A percentile compares a stretch with the other conserved stretches of the same genome.
phyloP scores from a whole-genome alignment of 1,140 invertebrate genomes.

The Oedothorax gibbosus region DNA sequence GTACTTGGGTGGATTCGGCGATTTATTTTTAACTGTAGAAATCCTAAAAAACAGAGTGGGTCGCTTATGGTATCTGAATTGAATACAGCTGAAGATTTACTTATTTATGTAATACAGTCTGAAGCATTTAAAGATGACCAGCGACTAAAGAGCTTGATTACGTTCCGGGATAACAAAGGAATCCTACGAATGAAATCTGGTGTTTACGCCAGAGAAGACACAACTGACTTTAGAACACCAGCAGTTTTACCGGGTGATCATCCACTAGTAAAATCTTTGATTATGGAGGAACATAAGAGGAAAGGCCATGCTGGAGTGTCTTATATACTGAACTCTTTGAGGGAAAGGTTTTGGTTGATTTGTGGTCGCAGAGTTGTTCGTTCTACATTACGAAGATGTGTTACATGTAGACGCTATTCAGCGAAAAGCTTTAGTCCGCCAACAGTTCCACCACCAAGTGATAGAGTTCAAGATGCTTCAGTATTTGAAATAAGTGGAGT shows the following conservation, averaged over 20 bases:
- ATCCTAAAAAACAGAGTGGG: not conserved
- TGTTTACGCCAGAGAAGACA: not conserved
- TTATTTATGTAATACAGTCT: not conserved
- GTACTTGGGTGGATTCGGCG: not conserved
- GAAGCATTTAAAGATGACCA: not conserved
- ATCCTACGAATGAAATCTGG: not conserved
- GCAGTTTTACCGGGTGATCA: not conserved
- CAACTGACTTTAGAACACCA: not conserved
- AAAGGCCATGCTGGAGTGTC: not conserved
- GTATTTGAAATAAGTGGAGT: conserved; percentile 14
- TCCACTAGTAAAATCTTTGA: not conserved
- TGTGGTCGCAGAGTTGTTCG: not conserved
- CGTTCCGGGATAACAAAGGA: not conserved
- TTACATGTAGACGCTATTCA: conserved; percentile 5
- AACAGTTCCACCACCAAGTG: not conserved
- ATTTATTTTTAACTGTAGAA: not conserved
- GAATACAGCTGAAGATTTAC: not conserved
- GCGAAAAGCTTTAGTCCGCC: not conserved
- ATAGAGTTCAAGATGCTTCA: not conserved
- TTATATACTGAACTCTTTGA: not conserved
- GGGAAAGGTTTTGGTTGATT: conserved; percentile 11
- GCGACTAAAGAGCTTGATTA: not conserved
- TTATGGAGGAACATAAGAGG: not conserved
- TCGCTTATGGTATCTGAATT: not conserved
- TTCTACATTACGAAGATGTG: not conserved